Evolutionary conservation across 2,888 invertebrate genomes (phyloP), one percentile per base, ranked within the genome.

Genomic region (Metopia argyrocephala): DNA sequence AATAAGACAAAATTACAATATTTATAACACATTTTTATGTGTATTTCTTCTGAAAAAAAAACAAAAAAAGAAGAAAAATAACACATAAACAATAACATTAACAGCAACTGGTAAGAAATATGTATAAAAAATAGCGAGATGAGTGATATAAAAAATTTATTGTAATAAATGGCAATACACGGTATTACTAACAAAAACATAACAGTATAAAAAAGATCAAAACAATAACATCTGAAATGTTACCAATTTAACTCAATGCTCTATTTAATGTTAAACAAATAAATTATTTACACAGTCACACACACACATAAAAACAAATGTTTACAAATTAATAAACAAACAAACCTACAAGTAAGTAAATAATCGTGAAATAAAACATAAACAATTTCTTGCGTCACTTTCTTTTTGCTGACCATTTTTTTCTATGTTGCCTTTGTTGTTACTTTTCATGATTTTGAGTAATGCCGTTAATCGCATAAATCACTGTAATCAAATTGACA

Each of bases 211-310:
- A 38, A 3, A 27, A 48, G 7, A 56, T 23, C 4, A 46, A 28
- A 48, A 66, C 15, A 59, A 50, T 57, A 46, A 45, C 38, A 59
- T 62, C 62, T 52, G 57, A 56, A 38, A 3, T 71, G 68, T 71
- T 71, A 65, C 52, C 84, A 87, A 87, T 87, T 87, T 61, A 84
- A 84, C 85, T 83, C 83, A 87, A 86, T 87, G 87, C 86, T 87
- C 84, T 78, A 79, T 81, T 83, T 82, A 79, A 82, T 71, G 76
- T 54, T 65, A 76, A 70, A 76, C 75, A 71, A 78, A 73, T 83
- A 84, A 81, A 82, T 66, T 68, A 50, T 2, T 28, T 52, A n/a
- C n/a, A 52, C 20, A 48, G 18, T 0, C 20, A n/a, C 48, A 48
- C n/a, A n/a, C n/a, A 48, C n/a, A 48, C 5, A 18, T n/a, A 48